Evolutionary conservation across 2,113 vertebrate species (phyloP), one percentile per base, ranked within the genome.

Genomic region (Narcine bancroftii): DNA sequence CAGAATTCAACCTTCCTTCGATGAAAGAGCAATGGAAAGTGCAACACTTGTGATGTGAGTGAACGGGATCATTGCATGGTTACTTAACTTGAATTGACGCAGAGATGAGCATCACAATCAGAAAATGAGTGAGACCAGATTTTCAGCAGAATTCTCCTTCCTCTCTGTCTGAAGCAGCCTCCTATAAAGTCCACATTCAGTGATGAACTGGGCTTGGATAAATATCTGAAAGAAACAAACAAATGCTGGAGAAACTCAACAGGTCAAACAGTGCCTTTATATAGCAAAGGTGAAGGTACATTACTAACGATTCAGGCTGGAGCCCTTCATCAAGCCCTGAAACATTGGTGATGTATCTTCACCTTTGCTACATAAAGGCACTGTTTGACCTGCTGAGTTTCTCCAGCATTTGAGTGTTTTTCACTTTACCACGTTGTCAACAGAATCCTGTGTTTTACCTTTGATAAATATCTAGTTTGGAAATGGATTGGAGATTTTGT

Each of bases 141-240:
- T 87, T 63, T 11, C 26, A 24, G 81, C 81, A 60, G 29, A 36
- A 60, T 60, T 87, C 53, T 56, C 81, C 53, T 36, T 87, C 33
- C 33, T 81, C n/a, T 93, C 92, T 7, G 87, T 93, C 92, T 85
- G 92, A 93, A 92, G 94, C 60, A 83, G 87, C 87, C 94, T 93
- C 91, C n/a, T 33, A 92, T 92, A 92, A 93, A 92, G 66, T 69
- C 66, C 24, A 93, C 93, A 94, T 81, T 93, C 94, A 93, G 94
- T 95, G 94, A 95, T 95, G 92, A 92, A 93, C 92, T 60, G 33
- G 60, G 19, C 53, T 36, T 87, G 81, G 53, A 60, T 87, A 87
- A 39, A 56, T 63, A 36, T 60, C 53, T 87, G n/a, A n/a, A n/a
- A n/a, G n/a, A n/a, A n/a, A n/a, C n/a, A n/a, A n/a, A n/a, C n/a